Base-by-base conservation (phyloP, 1,140 invertebrate genomes). In the Trachymyrmex septentrionalis region DNA sequence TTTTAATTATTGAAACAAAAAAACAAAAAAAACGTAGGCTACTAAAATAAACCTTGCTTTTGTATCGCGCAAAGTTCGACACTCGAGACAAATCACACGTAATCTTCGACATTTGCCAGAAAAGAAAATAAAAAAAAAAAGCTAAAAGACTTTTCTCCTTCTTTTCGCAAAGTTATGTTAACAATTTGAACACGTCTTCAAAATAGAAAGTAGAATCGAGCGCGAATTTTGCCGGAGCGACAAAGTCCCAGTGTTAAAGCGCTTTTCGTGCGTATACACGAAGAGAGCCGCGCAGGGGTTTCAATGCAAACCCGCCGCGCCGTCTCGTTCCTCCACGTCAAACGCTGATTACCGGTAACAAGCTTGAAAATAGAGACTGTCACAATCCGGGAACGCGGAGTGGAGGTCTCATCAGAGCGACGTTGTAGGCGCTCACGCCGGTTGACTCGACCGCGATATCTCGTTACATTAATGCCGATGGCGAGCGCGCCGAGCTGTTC, bases 381-480 rank as follows among this genome's bases (percentile, higher is more conserved):
- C 80, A 84, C 80, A 84, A 75, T 63, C 80, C 69, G 44, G 80
- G 80, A 84, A 84, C 69, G 69, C 48, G 3, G 80, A 84, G 38
- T 16, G 72, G 75, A 63, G 72, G 72, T 89, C 85, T 89, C 88
- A 57, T 90, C 88, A 90, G 63, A 67, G 63, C 85, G 77, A 77
- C 63, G 64, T 63, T 69, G 75, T 59, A 69, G 55, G 44, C 76
- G 57, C 61, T n/a, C 59, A 38, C 66, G 38, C 66, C 38, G 38
- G 78, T 75, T 59, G 84, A 80, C 89, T 50, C 59, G 80, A 44
- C 50, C 84, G 84, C 89, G 87, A 89, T 88, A 91, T 91, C 90
- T 87, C 75, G 89, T 89, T 89, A 86, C 87, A 85, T 89, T 91
- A 91, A 90, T 90, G 90, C 91, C 91, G 89, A 86, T 82, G 89